Conservation (phyloP, 2,797 vertebrate species). For the Paramormyrops hopkinsi region DNA sequence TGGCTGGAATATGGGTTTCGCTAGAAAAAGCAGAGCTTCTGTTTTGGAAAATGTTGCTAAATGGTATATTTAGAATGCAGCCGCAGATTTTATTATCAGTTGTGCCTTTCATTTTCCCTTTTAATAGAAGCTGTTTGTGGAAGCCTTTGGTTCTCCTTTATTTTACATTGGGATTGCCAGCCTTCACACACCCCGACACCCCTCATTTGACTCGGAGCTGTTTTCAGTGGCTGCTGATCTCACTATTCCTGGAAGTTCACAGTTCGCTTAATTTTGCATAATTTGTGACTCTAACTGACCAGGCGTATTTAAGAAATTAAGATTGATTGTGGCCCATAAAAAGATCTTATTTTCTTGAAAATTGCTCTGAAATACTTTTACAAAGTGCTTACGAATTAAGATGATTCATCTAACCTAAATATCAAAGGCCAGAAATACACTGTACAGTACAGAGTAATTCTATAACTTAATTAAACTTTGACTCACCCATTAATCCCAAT, state of each 20-base stretch:
- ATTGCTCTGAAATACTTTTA: slow-evolving; percentile 13
- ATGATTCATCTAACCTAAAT: slow-evolving; percentile 21
- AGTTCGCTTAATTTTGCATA: slow-evolving; percentile 22
- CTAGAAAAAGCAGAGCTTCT: background rate
- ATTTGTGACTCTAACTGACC: slow-evolving; percentile 22
- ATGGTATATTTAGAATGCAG: slow-evolving; percentile 9
- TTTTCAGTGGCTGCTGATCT: slow-evolving; percentile 22
- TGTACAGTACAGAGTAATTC: background rate
- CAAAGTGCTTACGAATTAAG: slow-evolving; percentile 13
- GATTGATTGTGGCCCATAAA: slow-evolving; percentile 18
- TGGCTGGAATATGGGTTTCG: background rate
- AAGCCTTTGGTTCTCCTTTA: background rate
- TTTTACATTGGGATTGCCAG: background rate
- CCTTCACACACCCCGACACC: slow-evolving; percentile 4
- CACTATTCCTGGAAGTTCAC: slow-evolving; percentile 20
- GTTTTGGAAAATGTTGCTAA: slow-evolving; percentile 15
- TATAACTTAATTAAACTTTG: slow-evolving; percentile 12
- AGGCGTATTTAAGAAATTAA: slow-evolving; percentile 24
- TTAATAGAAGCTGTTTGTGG: background rate
- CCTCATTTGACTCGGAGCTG: slow-evolving; percentile 14
- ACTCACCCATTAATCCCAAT: background rate
- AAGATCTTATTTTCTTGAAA: slow-evolving; percentile 23
- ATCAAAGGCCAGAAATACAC: slow-evolving; percentile 4
- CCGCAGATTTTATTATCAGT: slow-evolving; percentile 19
- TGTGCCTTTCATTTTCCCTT: slow-evolving; percentile 6